phyloP scores from a whole-genome alignment of 2,113 vertebrate genomes.

The Indicator maculatus region DNA sequence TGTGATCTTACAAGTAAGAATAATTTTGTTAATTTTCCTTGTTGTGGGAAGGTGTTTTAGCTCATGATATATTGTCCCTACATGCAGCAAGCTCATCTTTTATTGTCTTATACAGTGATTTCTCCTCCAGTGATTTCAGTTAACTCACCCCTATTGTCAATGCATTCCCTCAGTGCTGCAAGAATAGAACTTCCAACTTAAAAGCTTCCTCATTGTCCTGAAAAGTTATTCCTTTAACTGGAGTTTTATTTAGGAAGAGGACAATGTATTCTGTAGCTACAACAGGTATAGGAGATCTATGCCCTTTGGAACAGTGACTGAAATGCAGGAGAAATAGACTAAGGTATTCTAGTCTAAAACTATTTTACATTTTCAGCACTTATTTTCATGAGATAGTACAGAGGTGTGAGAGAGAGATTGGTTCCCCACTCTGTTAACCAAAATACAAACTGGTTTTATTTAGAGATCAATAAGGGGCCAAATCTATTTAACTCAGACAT shows the following conservation, averaged over 20 bases:
- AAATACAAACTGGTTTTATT: not conserved
- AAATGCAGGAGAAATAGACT: not conserved
- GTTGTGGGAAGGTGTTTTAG: not conserved
- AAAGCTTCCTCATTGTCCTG: conserved; percentile 38
- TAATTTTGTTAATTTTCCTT: not conserved
- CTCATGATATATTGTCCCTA: not conserved
- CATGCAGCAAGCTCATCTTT: conserved; percentile 8
- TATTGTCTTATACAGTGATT: conserved; percentile 7
- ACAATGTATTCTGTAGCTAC: not conserved
- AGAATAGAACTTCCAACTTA: conserved; percentile 30
- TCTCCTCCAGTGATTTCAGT: not conserved
- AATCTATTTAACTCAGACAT: not conserved
- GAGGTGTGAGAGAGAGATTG: not conserved
- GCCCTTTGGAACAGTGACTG: not conserved
- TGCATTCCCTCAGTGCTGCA: not conserved
- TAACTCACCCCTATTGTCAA: not conserved
- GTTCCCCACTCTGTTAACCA: not conserved
- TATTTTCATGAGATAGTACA: not conserved
- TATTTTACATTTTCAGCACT: not conserved
- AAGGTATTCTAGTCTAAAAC: not conserved
- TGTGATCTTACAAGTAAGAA: not conserved
- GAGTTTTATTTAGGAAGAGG: conserved; percentile 19
- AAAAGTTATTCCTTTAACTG: conserved; percentile 38
- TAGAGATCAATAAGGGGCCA: not conserved
- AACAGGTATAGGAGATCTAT: not conserved